phyloP scores from a whole-genome alignment of 1,140 invertebrate species.

The Thalassaphorura encarpata region DNA sequence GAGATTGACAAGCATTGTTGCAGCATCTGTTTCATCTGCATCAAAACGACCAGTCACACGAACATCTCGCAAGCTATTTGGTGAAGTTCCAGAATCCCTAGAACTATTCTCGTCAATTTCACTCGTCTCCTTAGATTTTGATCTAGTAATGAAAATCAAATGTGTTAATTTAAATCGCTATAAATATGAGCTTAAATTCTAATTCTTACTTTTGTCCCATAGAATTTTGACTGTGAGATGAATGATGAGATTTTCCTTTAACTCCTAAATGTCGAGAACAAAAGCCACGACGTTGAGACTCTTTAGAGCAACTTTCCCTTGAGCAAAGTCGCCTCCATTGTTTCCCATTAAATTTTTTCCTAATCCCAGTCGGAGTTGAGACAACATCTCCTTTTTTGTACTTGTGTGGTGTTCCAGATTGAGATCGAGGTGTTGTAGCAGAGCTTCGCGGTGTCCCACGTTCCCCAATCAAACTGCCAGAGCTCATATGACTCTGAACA shows the following conservation, averaged over 20 bases:
- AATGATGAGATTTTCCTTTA: conserved; percentile 51
- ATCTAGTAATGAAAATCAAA: conserved; percentile 10
- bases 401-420: conserved; percentile 85
- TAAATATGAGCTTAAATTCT: background rate
- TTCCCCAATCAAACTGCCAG: conserved; percentile 59
- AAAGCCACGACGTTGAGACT: conserved; percentile 90
- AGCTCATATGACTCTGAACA: conserved; percentile 78
- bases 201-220: background rate
- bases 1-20: conserved; percentile 88
- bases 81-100: conserved; percentile 62
- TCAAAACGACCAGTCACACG: conserved; percentile 69
- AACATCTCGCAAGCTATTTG: conserved; percentile 52
- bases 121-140: conserved; percentile 37
- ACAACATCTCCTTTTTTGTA: conserved; percentile 99
- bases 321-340: conserved; percentile 95
- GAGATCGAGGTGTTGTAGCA: conserved; percentile 51
- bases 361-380: conserved; percentile 85
- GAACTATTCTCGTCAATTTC: conserved; percentile 78
- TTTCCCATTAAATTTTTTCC: conserved; percentile 99
- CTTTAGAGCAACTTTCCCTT: conserved; percentile 91
- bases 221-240: too few species aligned
- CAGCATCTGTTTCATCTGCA: conserved; percentile 90
- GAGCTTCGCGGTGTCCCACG: conserved; percentile 25
- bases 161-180: background rate
- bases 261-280: conserved; percentile 92